A percentile compares a stretch with the other conserved stretches of the same genome.
These are phyloP conservation scores for Caenorhabditis sp. DNA, from an alignment of 2,888 invertebrate species.

Conservation along the genomic window DNA sequence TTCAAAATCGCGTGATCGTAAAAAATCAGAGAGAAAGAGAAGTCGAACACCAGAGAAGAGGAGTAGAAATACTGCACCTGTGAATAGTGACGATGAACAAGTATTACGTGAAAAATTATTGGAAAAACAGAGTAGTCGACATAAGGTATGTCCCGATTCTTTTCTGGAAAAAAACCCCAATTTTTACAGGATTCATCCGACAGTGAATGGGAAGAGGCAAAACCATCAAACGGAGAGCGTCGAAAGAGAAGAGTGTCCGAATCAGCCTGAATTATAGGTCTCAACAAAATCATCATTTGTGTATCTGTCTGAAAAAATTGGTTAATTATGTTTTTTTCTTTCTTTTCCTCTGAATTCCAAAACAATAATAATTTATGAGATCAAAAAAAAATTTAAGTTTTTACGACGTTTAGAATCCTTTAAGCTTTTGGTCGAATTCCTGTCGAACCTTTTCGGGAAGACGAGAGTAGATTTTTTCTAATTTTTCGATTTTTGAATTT, in stretches of 20 bases:
- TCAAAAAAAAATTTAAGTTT: neutral
- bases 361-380: neutral
- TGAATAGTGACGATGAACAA: constrained; percentile 41
- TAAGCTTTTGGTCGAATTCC: constrained; percentile 54
- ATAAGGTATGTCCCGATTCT: neutral
- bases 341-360: too few relatives aligned
- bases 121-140: constrained; percentile 41
- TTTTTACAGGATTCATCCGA: constrained; percentile 33
- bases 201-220: constrained; percentile 33
- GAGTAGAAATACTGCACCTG: constrained; percentile 25
- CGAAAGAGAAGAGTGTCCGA: neutral
- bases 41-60: constrained; percentile 18
- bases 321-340: neutral
- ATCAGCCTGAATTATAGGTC: neutral
- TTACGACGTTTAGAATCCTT: constrained; percentile 11
- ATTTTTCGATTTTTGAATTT: constrained; percentile 41
- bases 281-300: neutral
- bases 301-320: neutral
- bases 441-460: constrained; percentile 44
- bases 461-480: constrained; percentile 48
- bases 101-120: constrained; percentile 51
- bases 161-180: neutral
- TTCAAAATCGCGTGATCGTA: constrained; percentile 39
- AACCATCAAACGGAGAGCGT: neutral
- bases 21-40: constrained; percentile 8